These are phyloP conservation scores for Zele albiditarsus DNA, from an alignment of 2,888 invertebrate genomes.

Conservation along the genomic window DNA sequence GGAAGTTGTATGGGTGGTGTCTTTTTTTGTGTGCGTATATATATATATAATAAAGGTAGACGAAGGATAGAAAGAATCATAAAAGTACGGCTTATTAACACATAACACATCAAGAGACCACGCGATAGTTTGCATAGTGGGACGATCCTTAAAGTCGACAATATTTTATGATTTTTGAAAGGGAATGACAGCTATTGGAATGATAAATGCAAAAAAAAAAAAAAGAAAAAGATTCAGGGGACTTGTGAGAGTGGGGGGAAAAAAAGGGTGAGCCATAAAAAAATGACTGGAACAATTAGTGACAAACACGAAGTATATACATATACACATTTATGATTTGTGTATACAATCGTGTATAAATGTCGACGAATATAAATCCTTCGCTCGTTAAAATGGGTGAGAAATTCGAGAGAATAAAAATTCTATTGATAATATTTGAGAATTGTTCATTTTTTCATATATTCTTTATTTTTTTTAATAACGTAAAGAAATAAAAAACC, in stretches of 20 bases:
- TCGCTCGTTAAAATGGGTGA: conserved; percentile 66
- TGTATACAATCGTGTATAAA: conserved; percentile 51
- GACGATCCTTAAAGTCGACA: conserved; percentile 5
- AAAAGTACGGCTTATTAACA: conserved; percentile 63
- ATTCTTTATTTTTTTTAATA: not conserved
- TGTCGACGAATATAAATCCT: conserved; percentile 67
- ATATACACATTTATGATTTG: not conserved
- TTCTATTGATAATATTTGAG: conserved; percentile 29
- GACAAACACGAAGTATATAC: conserved; percentile 55
- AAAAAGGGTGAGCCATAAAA: conserved; percentile 42
- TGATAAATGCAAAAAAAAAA: conserved; percentile 5
- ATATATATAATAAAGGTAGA: conserved; percentile 4
- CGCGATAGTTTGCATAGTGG: conserved; percentile 26
- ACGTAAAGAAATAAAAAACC: conserved; percentile 20
- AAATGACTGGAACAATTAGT: conserved; percentile 60
- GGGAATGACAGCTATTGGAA: conserved; percentile 19
- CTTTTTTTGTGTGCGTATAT: too few relatives aligned
- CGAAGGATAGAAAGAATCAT: conserved; percentile 1
- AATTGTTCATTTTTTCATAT: conserved; percentile 2
- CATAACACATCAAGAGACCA: conserved; percentile 65
- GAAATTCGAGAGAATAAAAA: conserved; percentile 24
- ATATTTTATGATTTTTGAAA: conserved; percentile 50
- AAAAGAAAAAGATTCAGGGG: conserved; percentile 26
- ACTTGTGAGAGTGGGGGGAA: conserved; percentile 46
- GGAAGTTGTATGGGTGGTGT: too few relatives aligned